These are phyloP conservation scores for Montipora capricornis DNA, from an alignment of 64 coral and sea anemone species.

Conservation along the genomic window DNA sequence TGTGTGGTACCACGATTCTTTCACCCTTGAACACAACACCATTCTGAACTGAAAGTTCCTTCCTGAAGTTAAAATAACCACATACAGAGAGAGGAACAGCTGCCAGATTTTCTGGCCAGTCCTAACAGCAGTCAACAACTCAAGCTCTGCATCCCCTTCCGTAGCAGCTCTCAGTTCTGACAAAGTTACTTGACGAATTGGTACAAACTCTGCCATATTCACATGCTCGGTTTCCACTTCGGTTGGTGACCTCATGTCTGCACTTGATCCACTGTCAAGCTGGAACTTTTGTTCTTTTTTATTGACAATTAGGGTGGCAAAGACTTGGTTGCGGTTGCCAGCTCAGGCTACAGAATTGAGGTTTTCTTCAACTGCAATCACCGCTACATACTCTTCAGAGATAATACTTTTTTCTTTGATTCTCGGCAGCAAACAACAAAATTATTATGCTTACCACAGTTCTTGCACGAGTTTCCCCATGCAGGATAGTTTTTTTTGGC, in stretches of 20 bases:
- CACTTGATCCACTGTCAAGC: conserved; percentile 57
- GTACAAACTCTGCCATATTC: conserved; percentile 2
- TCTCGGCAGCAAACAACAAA: neutral
- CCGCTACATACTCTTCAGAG: neutral
- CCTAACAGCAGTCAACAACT: neutral
- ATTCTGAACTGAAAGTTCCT: conserved; percentile 4
- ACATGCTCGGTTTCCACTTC: neutral
- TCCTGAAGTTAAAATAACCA: neutral
- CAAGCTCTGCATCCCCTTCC: neutral
- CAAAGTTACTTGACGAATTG: neutral
- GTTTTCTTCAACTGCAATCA: conserved; percentile 10
- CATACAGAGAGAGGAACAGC: neutral
- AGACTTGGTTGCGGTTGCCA: neutral
- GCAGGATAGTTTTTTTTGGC: conserved; percentile 7
- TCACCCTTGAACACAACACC: conserved; percentile 28
- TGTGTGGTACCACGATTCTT: conserved; percentile 30
- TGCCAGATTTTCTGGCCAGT: neutral
- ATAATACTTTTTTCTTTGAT: neutral
- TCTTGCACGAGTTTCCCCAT: neutral
- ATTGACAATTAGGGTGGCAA: conserved; percentile 44
- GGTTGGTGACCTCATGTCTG: neutral
- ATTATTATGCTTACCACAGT: neutral
- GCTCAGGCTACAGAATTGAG: neutral
- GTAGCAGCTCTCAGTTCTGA: neutral
- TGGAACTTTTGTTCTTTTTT: conserved; percentile 16